Evolutionary conservation across 2,888 invertebrate genomes (phyloP).

Genomic region (Caenorhabditis sp.): DNA sequence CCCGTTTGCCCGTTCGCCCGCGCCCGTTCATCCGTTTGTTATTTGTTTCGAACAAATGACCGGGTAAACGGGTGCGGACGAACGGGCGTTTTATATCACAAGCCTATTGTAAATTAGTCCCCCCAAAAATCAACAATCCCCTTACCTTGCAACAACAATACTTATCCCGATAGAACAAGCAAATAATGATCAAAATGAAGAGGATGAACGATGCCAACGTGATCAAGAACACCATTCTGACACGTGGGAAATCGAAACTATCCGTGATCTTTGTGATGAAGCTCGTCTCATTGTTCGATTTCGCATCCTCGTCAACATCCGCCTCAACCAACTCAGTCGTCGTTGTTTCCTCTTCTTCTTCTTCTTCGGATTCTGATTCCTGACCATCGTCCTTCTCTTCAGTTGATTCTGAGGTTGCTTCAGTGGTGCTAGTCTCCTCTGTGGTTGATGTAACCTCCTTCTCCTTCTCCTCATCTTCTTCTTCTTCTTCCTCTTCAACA

Average conservation of each 20-base stretch:
- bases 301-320: slow-evolving; percentile 1
- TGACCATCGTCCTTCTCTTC: slow-evolving; percentile 30
- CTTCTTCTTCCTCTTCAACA: slow-evolving; percentile 22
- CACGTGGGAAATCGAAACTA: slow-evolving; percentile 25
- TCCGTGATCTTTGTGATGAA: slow-evolving; percentile 25
- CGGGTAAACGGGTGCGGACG: too few species aligned
- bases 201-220: slow-evolving; percentile 21
- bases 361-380: slow-evolving; percentile 2
- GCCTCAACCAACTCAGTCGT: slow-evolving; percentile 29
- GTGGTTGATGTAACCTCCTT: slow-evolving; percentile 10
- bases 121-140: too few species aligned
- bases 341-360: slow-evolving; percentile 28
- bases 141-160: slow-evolving; percentile 36
- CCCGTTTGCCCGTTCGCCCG: too few species aligned
- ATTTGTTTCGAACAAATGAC: too few species aligned
- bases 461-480: slow-evolving; percentile 17
- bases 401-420: slow-evolving; percentile 6
- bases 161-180: slow-evolving; percentile 19
- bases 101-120: too few species aligned
- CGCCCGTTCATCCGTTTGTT: too few species aligned
- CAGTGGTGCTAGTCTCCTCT: slow-evolving; percentile 24
- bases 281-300: background rate
- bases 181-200: slow-evolving; percentile 16
- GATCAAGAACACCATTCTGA: slow-evolving; percentile 24
- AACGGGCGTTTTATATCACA: too few species aligned